Conservation (phyloP, 2,797 vertebrate species). For the Gallinago solitaria region DNA sequence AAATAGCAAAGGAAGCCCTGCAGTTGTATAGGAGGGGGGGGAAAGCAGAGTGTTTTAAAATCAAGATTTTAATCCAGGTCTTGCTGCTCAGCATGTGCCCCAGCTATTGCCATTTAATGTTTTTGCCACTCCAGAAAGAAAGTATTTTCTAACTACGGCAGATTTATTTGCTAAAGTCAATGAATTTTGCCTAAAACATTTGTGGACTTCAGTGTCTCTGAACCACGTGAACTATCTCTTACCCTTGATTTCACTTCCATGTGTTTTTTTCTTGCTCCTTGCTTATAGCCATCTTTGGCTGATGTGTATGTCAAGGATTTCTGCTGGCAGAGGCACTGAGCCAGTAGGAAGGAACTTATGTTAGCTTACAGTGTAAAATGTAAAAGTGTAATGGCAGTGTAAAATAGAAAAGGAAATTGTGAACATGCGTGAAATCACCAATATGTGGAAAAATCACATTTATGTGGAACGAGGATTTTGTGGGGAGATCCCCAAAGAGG, state of each 20-base stretch:
- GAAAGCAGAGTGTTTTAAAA: neutral
- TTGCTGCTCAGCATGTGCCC: neutral
- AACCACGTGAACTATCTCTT: rapidly evolving
- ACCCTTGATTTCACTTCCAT: neutral
- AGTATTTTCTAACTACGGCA: neutral
- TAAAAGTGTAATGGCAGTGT: neutral
- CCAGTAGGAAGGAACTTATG: neutral
- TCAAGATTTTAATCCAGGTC: neutral
- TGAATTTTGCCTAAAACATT: neutral
- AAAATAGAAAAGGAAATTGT: neutral
- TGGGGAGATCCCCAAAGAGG: neutral
- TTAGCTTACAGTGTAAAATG: neutral
- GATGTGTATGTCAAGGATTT: neutral
- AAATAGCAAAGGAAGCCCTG: neutral
- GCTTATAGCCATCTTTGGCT: neutral
- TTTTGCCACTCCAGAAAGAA: neutral
- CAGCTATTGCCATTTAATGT: neutral
- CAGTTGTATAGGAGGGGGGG: neutral
- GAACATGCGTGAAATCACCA: neutral
- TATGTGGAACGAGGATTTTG: neutral
- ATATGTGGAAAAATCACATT: neutral
- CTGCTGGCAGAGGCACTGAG: neutral
- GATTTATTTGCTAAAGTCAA: neutral
- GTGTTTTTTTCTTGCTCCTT: neutral
- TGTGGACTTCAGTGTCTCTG: neutral